Evolutionary conservation across 1,140 invertebrate genomes (phyloP).

Genomic region (Zaprionus capensis): DNA sequence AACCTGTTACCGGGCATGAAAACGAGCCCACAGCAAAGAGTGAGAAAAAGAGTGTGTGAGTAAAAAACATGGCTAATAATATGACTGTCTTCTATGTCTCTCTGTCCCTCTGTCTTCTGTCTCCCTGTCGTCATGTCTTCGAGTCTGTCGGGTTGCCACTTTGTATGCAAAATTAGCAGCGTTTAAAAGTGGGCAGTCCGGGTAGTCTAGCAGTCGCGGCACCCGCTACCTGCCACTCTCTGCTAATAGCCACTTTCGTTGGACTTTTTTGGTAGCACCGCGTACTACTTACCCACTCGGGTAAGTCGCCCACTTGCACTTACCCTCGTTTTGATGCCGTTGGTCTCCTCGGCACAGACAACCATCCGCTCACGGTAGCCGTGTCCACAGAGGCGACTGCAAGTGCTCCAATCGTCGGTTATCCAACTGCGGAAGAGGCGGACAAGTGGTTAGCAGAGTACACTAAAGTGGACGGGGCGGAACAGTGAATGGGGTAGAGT

Average conservation of each 20-base stretch:
- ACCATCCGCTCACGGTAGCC: constrained; percentile 91
- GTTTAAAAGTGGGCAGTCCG: constrained; percentile 43
- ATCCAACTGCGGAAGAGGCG: constrained; percentile 90
- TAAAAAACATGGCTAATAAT: constrained; percentile 68
- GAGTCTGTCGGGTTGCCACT: constrained; percentile 25
- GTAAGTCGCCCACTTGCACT: constrained; percentile 61
- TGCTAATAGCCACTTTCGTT: constrained; percentile 60
- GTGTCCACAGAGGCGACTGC: constrained; percentile 92
- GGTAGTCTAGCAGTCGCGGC: background rate
- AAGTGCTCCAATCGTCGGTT: constrained; percentile 93
- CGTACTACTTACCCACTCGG: constrained; percentile 3
- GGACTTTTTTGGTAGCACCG: constrained; percentile 31
- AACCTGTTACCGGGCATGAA: constrained; percentile 85
- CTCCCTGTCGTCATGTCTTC: constrained; percentile 9
- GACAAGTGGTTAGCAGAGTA: constrained; percentile 47
- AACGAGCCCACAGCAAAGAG: constrained; percentile 6
- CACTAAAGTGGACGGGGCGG: background rate
- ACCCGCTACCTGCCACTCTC: constrained; percentile 6
- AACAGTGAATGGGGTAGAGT: background rate
- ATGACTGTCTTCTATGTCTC: constrained; percentile 18
- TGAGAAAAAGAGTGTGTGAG: constrained; percentile 34
- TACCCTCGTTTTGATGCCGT: constrained; percentile 89
- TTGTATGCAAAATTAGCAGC: constrained; percentile 63
- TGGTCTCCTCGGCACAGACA: constrained; percentile 91
- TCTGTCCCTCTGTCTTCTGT: background rate